Conservation (phyloP, 1,140 invertebrate species). For the Coelopa frigida region DNA sequence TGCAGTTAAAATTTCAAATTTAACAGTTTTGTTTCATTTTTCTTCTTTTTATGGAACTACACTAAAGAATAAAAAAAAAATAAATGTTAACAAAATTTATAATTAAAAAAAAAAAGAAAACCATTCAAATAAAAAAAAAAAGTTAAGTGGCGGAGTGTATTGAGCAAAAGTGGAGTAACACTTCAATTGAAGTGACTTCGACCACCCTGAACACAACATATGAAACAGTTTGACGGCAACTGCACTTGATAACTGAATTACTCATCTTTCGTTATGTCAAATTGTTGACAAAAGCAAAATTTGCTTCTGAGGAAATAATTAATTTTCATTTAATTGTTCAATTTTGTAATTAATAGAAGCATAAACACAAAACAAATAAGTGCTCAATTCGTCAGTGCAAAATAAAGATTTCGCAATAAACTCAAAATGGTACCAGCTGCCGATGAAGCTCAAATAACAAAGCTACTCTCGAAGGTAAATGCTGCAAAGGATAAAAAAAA, state of each 20-base stretch:
- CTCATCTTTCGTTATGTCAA: constrained; percentile 2
- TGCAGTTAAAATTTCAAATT: too few species aligned
- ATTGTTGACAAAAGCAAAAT: constrained; percentile 1
- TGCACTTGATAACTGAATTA: background rate
- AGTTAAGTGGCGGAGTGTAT: too few species aligned
- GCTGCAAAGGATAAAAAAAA: background rate
- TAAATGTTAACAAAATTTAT: too few species aligned
- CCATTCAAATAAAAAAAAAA: too few species aligned
- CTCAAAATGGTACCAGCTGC: constrained; percentile 25
- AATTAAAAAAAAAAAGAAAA: too few species aligned
- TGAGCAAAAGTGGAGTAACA: too few species aligned
- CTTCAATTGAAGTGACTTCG: background rate
- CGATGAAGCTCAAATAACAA: constrained; percentile 35
- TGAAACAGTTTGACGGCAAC: background rate
- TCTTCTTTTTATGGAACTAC: too few species aligned
- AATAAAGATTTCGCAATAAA: background rate
- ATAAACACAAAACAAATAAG: too few species aligned
- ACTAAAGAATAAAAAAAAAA: too few species aligned
- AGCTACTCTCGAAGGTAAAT: constrained; percentile 32
- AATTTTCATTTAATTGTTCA: constrained; percentile 3
- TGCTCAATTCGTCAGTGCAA: background rate
- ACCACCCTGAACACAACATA: background rate
- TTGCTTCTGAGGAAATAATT: background rate
- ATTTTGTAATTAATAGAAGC: too few species aligned
- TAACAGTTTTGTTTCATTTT: too few species aligned